Base-by-base conservation (phyloP, 1,140 invertebrate species). In the Anoplophora glabripennis region DNA sequence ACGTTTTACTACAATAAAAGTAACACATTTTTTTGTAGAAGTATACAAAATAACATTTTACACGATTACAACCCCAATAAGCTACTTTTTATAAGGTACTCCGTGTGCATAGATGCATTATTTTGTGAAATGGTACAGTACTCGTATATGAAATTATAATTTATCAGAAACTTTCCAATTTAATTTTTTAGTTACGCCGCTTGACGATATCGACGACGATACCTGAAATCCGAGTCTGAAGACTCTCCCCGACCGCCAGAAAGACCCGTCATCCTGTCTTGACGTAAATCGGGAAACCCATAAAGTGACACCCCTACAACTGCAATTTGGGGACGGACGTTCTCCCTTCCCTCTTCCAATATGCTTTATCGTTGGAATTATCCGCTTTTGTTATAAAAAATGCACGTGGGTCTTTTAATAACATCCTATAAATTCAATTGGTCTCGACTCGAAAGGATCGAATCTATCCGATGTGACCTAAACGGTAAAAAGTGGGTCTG, bases 201-300 rank as follows among this genome's bases (percentile, higher is more conserved):
- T 28, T 5, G 21, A 28, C 21, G 21, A 28, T 28, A 28, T 28
- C 21, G 21, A 28, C 21, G 21, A 28, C 21, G 21, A 5, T 28
- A 28, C 5, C 21, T 28, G 21, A 5, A 28, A 28, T 28, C 21
- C 5, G 5, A 2, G 21, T 28, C 21, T 18, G 42, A 15, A 45
- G 21, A 45, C 42, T 18, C 65, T 49, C 57, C 60, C 58, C 58
- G 55, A 56, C 57, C 45, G 53, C 42, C 12, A 14, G 48, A 15
- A 34, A 45, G 36, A 21, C 17, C 34, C 59, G 64, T 68, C 67
- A 69, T 69, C 67, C 66, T 65, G 62, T 35, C 49, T 53, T 61
- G 59, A 69, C 64, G 57, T 66, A 63, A 69, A 69, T 66, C 64
- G 62, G 63, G 57, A 67, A 63, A 66, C 67, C 59, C 66, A 63